Evolutionary conservation across 2,888 invertebrate genomes (phyloP).

Genomic region (Mayetiola destructor): DNA sequence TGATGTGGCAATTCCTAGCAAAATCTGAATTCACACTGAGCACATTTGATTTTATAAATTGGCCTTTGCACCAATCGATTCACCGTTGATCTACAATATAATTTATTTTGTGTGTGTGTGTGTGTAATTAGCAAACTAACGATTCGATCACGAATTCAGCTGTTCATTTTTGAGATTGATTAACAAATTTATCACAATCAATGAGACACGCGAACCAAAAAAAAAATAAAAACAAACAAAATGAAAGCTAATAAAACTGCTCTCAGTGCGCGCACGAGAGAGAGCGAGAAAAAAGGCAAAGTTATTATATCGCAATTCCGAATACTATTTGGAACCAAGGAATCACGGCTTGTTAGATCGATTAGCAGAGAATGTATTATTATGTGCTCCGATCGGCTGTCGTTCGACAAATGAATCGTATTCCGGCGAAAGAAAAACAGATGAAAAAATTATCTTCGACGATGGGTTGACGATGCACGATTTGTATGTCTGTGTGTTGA

Average conservation of each 20-base stretch:
- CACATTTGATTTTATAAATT: neutral
- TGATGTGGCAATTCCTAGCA: neutral
- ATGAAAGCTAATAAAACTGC: neutral
- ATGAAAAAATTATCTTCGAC: too few species aligned
- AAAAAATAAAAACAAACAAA: neutral
- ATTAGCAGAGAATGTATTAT: neutral
- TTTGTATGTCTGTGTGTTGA: too few species aligned
- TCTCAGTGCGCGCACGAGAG: neutral
- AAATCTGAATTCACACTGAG: neutral
- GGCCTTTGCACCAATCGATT: neutral
- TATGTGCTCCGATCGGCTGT: neutral
- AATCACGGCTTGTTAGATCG: neutral
- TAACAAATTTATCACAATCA: conserved; percentile 7
- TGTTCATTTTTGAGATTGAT: neutral
- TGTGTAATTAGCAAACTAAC: neutral
- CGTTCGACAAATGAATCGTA: too few species aligned
- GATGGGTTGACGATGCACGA: too few species aligned
- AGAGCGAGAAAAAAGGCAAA: neutral
- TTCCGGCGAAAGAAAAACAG: too few species aligned
- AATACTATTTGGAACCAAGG: neutral
- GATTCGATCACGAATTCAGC: neutral
- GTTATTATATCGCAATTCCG: neutral
- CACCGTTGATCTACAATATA: neutral
- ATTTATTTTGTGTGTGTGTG: neutral
- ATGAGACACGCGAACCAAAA: neutral